phyloP scores from a whole-genome alignment of 2,113 vertebrate genomes.

The Muntiacus reevesi region DNA sequence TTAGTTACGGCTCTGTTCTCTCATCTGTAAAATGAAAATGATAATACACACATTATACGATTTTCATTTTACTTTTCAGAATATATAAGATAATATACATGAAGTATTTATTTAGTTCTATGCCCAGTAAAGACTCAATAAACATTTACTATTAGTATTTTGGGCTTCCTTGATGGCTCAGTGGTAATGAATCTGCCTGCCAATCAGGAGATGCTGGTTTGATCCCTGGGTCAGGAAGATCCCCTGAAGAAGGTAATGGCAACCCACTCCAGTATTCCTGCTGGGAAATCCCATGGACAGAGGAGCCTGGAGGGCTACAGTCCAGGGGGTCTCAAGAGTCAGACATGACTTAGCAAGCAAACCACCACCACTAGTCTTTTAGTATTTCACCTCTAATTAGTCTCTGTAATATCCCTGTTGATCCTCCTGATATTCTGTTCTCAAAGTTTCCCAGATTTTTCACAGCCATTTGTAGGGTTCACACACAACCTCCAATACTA shows the following conservation, averaged over 20 bases:
- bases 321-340: not conserved
- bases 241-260: not conserved
- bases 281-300: not conserved
- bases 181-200: not conserved
- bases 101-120: not conserved
- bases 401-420: not conserved
- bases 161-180: not conserved
- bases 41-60: not conserved
- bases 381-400: not conserved
- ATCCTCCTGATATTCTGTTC: not conserved
- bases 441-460: not conserved
- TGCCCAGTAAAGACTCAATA: not conserved
- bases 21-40: not conserved
- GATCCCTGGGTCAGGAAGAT: not conserved
- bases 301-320: not conserved
- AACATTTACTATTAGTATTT: not conserved
- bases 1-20: not conserved
- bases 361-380: not conserved
- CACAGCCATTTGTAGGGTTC: not conserved
- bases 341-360: not conserved
- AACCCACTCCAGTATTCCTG: not conserved
- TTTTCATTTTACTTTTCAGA: not conserved
- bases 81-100: not conserved
- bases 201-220: not conserved
- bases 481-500: too few species aligned